A percentile compares a stretch with the other conserved stretches of the same genome.
Evolutionary conservation across 2,888 invertebrate genomes (phyloP).

Genomic region (Oscheius sp.): DNA sequence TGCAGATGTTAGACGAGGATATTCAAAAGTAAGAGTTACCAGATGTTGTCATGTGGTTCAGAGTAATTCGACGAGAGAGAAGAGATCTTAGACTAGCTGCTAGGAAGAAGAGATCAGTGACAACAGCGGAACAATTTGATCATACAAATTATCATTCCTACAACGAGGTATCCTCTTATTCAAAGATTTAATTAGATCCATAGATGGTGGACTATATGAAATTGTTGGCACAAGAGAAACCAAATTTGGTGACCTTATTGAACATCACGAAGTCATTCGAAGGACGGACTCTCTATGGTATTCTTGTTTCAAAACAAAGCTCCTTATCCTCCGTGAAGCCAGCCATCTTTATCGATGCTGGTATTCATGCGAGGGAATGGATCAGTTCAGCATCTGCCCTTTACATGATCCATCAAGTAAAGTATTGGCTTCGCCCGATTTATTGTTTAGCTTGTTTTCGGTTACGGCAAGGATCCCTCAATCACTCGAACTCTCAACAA

Average conservation of each 20-base stretch:
- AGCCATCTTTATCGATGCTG: slow-evolving; percentile 66
- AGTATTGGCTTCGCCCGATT: neutral
- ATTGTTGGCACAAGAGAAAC: slow-evolving; percentile 41
- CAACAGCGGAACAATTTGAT: slow-evolving; percentile 44
- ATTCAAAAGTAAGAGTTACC: slow-evolving; percentile 6
- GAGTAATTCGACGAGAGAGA: slow-evolving; percentile 36
- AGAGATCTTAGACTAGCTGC: slow-evolving; percentile 7
- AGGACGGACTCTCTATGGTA: slow-evolving; percentile 56
- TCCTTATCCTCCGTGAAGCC: slow-evolving; percentile 47
- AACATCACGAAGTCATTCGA: slow-evolving; percentile 63
- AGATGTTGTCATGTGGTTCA: slow-evolving; percentile 11
- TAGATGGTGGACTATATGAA: slow-evolving; percentile 64
- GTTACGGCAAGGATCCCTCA: slow-evolving; percentile 48
- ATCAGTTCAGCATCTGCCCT: slow-evolving; percentile 66
- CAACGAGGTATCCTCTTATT: slow-evolving; percentile 38
- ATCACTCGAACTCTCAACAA: slow-evolving; percentile 54
- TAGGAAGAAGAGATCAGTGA: slow-evolving; percentile 17
- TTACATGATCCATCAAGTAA: slow-evolving; percentile 59
- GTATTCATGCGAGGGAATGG: slow-evolving; percentile 68
- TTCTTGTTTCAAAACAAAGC: slow-evolving; percentile 42
- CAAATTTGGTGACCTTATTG: slow-evolving; percentile 52
- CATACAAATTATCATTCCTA: slow-evolving; percentile 51
- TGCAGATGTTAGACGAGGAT: slow-evolving; percentile 8
- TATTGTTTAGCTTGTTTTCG: slow-evolving; percentile 51
- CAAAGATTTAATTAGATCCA: neutral